Percentiles rank a stretch among this genome's conserved stretches.
Evolutionary conservation across 2,888 invertebrate species (phyloP).

Genomic region (Cheilosia urbana): DNA sequence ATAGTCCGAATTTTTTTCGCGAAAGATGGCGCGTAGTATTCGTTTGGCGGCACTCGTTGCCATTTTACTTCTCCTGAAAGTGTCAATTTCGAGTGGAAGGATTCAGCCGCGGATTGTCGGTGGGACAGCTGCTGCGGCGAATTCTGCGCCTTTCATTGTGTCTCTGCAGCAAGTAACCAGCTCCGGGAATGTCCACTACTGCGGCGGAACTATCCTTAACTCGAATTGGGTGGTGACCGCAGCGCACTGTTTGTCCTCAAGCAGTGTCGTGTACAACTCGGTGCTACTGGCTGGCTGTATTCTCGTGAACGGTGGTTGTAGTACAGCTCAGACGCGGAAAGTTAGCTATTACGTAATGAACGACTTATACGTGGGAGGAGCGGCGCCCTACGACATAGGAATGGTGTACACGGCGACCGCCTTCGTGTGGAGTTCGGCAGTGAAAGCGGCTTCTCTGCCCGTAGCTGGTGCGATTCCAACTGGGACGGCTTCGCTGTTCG

Average conservation of each 20-base stretch:
- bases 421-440: conserved; percentile 79
- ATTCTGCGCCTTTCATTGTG: conserved; percentile 81
- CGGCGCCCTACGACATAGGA: conserved; percentile 81
- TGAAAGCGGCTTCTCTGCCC: conserved; percentile 79
- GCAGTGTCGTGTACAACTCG: conserved; percentile 78
- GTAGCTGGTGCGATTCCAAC: conserved; percentile 75
- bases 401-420: conserved; percentile 79
- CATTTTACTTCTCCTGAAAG: conserved; percentile 11
- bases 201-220: conserved; percentile 81
- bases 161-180: conserved; percentile 79
- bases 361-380: conserved; percentile 80
- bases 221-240: conserved; percentile 81
- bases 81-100: background rate
- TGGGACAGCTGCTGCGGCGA: conserved; percentile 78
- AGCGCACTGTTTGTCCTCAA: conserved; percentile 80
- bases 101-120: conserved; percentile 79
- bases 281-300: conserved; percentile 80
- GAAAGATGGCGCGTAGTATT: conserved; percentile 23
- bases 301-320: conserved; percentile 78
- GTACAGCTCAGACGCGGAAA: conserved; percentile 78
- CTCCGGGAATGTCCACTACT: conserved; percentile 78
- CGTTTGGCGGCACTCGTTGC: background rate
- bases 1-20: background rate
- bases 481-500: conserved; percentile 80
- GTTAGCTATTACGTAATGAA: conserved; percentile 79